Evolutionary conservation across 2,888 invertebrate species (phyloP).

Genomic region (Microctonus brassicae): DNA sequence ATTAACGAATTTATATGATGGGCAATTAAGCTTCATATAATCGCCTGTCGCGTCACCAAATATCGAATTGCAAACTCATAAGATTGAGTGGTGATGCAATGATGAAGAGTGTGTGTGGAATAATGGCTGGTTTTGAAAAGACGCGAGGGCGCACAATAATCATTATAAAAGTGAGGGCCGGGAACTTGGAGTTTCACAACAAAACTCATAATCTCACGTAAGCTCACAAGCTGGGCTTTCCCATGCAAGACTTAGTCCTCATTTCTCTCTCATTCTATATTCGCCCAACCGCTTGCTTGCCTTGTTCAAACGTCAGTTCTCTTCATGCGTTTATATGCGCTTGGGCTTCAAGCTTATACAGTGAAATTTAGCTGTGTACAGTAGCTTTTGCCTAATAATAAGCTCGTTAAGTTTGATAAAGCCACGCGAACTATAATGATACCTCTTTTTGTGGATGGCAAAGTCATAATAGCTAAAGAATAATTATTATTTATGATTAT

Average conservation of each 20-base stretch:
- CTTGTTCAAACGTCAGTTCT: conserved; percentile 34
- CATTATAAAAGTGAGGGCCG: conserved; percentile 61
- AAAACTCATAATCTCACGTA: conserved; percentile 67
- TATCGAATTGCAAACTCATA: conserved; percentile 12
- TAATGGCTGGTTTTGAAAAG: conserved; percentile 17
- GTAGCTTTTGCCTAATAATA: conserved; percentile 57
- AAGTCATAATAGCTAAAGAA: not conserved
- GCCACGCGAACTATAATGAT: conserved; percentile 41
- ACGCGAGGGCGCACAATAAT: conserved; percentile 54
- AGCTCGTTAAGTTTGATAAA: conserved; percentile 51
- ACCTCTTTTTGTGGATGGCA: not conserved
- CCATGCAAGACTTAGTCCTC: conserved; percentile 54
- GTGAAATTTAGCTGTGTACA: conserved; percentile 59
- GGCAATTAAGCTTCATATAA: conserved; percentile 10
- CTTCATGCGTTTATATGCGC: conserved; percentile 46
- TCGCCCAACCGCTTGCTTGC: conserved; percentile 21
- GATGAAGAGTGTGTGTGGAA: not conserved
- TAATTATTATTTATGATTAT: conserved; percentile 1
- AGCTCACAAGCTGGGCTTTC: conserved; percentile 67
- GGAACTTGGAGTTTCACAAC: conserved; percentile 61
- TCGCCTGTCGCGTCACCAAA: not conserved
- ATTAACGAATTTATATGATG: conserved; percentile 1
- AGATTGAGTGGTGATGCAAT: not conserved
- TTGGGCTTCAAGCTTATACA: conserved; percentile 48
- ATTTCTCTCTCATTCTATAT: conserved; percentile 14